Percentiles rank a stretch among this genome's conserved stretches.
These are phyloP conservation scores for Tretioscincus oriximinensis DNA, from an alignment of 2,113 vertebrate genomes.

Conservation along the genomic window DNA sequence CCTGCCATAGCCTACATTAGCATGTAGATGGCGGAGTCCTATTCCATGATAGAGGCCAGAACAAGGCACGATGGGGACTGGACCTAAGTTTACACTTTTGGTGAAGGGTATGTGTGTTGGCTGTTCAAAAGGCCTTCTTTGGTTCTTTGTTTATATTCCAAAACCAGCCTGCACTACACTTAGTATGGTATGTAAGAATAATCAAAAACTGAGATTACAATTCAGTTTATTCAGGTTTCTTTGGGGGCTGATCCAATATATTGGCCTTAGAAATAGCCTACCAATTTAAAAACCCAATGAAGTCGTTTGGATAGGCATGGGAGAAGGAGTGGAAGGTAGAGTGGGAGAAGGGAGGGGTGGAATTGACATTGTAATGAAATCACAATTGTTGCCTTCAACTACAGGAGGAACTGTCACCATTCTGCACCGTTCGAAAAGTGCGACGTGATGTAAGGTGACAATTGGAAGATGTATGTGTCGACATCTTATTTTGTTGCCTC, in stretches of 20 bases:
- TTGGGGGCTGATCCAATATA: background rate
- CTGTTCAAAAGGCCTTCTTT: background rate
- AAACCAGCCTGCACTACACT: background rate
- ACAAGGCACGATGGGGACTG: too few relatives aligned
- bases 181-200: background rate
- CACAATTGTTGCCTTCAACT: constrained; percentile 5
- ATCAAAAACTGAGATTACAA: background rate
- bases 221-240: constrained; percentile 17
- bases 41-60: too few relatives aligned
- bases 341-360: background rate
- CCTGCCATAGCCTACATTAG: too few relatives aligned
- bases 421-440: constrained; percentile 41
- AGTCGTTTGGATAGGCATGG: constrained; percentile 12
- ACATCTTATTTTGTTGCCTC: constrained; percentile 50
- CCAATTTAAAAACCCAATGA: constrained; percentile 30
- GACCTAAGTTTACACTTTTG: too few relatives aligned
- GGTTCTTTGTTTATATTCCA: background rate
- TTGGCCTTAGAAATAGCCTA: constrained; percentile 4
- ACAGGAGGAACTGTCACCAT: constrained; percentile 16
- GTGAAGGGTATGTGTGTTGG: too few relatives aligned
- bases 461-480: constrained; percentile 48
- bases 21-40: too few relatives aligned
- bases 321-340: background rate
- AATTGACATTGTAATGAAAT: constrained; percentile 28
- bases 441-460: constrained; percentile 28